Conservation (phyloP, 2,113 vertebrate genomes). For the Epinephelus lanceolatus region DNA sequence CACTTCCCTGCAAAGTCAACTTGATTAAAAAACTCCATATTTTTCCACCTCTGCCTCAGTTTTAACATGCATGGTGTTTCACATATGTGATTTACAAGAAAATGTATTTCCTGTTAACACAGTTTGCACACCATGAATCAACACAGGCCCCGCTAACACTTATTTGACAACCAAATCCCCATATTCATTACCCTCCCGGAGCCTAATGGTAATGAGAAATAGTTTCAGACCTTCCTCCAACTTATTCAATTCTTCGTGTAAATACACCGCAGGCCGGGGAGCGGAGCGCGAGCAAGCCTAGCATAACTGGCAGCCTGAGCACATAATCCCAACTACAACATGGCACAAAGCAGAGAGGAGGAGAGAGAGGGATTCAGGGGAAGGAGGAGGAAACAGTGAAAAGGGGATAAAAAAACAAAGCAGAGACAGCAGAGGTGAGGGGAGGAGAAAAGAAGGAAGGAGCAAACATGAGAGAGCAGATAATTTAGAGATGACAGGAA, state of each 20-base stretch:
- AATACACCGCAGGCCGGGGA: constrained; percentile 46
- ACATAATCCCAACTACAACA: constrained; percentile 71
- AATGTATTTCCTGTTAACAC: not conserved
- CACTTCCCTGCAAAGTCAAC: not conserved
- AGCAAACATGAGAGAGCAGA: not conserved
- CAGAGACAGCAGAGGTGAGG: constrained; percentile 4
- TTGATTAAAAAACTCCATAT: not conserved
- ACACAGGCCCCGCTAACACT: not conserved
- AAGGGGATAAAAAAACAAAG: not conserved
- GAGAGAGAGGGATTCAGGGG: constrained; percentile 1
- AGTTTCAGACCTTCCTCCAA: constrained; percentile 44
- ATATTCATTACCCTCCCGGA: constrained; percentile 19
- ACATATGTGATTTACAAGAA: not conserved
- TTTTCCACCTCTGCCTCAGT: not conserved
- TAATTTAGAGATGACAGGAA: not conserved
- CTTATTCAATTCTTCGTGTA: constrained; percentile 48
- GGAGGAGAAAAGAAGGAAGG: not conserved
- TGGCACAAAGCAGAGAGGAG: constrained; percentile 50
- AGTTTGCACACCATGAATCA: constrained; percentile 11
- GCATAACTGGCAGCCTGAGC: constrained; percentile 68
- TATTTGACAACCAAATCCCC: constrained; percentile 49
- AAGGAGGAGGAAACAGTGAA: not conserved
- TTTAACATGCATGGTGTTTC: not conserved
- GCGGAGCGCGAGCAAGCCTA: constrained; percentile 20
- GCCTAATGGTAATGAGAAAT: constrained; percentile 39